These are phyloP conservation scores for Celastrina argiolus DNA, from an alignment of 2,888 invertebrate species.

Conservation along the genomic window DNA sequence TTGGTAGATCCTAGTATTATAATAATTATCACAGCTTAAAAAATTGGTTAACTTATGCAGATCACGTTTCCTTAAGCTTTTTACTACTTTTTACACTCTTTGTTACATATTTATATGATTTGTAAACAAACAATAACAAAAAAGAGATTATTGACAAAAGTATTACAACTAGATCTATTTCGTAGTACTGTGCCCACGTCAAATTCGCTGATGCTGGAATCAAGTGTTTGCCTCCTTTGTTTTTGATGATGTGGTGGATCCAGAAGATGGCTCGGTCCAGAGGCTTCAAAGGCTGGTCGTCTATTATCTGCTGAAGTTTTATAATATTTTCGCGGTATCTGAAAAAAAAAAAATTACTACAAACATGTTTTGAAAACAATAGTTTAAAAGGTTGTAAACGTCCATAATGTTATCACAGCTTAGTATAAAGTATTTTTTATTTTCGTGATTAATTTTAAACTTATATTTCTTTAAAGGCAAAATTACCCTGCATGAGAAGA, in stretches of 20 bases:
- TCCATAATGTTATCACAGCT: no score
- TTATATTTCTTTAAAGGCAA: no score
- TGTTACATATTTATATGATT: neutral
- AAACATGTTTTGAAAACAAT: no score
- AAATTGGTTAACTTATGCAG: no score
- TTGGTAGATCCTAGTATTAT: no score
- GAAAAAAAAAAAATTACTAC: slow-evolving; percentile 21
- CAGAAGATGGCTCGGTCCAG: slow-evolving; percentile 34
- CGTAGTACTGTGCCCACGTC: slow-evolving; percentile 32
- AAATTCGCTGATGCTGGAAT: slow-evolving; percentile 46
- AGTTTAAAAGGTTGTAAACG: no score
- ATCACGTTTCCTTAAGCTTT: no score
- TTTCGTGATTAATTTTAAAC: no score
- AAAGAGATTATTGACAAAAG: neutral
- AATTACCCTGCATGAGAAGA: no score
- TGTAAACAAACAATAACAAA: neutral
- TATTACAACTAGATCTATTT: slow-evolving; percentile 20
- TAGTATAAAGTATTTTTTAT: no score
- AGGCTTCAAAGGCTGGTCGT: slow-evolving; percentile 52
- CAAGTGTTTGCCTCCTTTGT: slow-evolving; percentile 20
- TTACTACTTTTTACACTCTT: neutral
- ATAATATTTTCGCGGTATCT: slow-evolving; percentile 41
- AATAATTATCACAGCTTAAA: no score
- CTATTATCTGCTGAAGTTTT: slow-evolving; percentile 41
- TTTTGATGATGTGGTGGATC: slow-evolving; percentile 1